Conservation (phyloP, 92 coral and sea anemone genomes). For the Desmophyllum pertusum region DNA sequence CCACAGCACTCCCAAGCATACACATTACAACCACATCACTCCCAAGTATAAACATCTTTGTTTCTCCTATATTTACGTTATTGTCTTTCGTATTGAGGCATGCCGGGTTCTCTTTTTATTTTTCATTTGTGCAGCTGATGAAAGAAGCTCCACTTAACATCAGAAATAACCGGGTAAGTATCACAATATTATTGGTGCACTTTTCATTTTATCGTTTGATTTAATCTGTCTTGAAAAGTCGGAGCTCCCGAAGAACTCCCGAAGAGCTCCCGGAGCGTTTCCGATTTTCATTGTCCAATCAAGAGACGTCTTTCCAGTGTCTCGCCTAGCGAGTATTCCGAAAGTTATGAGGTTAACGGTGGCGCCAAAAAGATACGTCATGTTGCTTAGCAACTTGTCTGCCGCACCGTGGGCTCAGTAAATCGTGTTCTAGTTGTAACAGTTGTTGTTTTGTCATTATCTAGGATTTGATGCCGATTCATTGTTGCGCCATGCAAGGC, state of each 20-base stretch:
- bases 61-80: background rate
- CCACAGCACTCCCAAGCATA: background rate
- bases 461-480: conserved; percentile 94
- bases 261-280: background rate
- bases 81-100: background rate
- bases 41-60: background rate
- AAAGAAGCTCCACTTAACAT: conserved; percentile 74
- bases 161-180: conserved; percentile 74
- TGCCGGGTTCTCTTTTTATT: no score
- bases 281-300: background rate
- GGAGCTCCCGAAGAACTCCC: background rate
- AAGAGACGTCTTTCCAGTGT: no score
- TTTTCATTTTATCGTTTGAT: background rate
- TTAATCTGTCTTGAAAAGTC: background rate
- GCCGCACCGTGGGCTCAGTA: background rate
- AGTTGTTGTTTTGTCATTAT: background rate
- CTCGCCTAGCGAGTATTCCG: background rate
- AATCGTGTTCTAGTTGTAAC: background rate
- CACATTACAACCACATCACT: background rate
- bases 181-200: background rate
- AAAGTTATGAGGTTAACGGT: background rate
- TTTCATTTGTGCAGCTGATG: conserved; percentile 46
- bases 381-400: background rate
- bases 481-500: conserved; percentile 98
- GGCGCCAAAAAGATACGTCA: background rate